These are phyloP conservation scores for Saturnia japonica DNA, from an alignment of 2,888 invertebrate species.

Conservation along the genomic window DNA sequence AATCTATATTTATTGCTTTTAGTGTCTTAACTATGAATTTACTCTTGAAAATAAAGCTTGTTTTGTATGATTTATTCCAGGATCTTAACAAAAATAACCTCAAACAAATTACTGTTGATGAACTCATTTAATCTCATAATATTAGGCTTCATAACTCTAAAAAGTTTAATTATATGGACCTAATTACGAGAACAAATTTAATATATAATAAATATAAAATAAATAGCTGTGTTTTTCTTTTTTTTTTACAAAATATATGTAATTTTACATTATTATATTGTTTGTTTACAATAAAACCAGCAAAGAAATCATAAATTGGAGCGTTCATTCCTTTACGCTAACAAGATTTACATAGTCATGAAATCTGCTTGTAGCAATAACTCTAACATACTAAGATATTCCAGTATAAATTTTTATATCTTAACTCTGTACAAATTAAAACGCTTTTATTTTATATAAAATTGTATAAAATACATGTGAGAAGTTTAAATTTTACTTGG, in stretches of 20 bases:
- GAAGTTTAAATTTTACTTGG: not conserved
- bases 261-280: too few relatives aligned
- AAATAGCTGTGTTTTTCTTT: not conserved
- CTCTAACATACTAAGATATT: not conserved
- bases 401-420: too few relatives aligned
- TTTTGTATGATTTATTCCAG: not conserved
- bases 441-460: not conserved
- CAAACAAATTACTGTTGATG: not conserved
- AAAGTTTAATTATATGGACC: too few relatives aligned
- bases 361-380: not conserved
- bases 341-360: too few relatives aligned
- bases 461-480: not conserved
- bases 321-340: too few relatives aligned
- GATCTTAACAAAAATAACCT: not conserved
- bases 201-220: not conserved
- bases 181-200: too few relatives aligned
- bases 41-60: not conserved
- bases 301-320: too few relatives aligned
- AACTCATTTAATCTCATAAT: too few relatives aligned
- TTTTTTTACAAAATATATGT: too few relatives aligned
- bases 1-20: not conserved
- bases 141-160: too few relatives aligned
- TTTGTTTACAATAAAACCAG: too few relatives aligned
- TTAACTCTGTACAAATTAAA: not conserved
- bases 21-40: not conserved